These are phyloP conservation scores for Hypomecis punctinalis DNA, from an alignment of 2,888 invertebrate species.

Conservation along the genomic window DNA sequence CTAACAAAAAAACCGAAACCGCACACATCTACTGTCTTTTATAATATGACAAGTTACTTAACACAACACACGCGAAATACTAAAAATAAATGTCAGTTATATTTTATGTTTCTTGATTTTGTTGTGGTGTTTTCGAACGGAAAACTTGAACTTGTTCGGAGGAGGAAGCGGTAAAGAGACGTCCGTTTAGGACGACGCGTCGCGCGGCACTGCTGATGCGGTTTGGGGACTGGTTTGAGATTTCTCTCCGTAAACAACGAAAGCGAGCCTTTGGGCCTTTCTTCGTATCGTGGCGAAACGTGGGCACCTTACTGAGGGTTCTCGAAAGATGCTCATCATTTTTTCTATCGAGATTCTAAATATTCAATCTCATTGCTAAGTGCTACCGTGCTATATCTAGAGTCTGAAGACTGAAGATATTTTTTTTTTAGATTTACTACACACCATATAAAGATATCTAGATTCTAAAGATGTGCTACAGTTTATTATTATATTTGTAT, in stretches of 20 bases:
- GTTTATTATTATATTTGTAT: too few relatives aligned
- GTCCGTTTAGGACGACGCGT: constrained; percentile 56
- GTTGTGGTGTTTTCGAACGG: constrained; percentile 43
- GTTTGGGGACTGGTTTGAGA: constrained; percentile 70
- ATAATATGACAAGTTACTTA: constrained; percentile 3
- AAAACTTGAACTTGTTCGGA: constrained; percentile 37
- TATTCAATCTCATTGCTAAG: too few relatives aligned
- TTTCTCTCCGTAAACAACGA: constrained; percentile 84
- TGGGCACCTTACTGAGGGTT: constrained; percentile 59
- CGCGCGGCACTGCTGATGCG: constrained; percentile 59
- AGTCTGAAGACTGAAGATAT: too few relatives aligned
- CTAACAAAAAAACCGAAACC: constrained; percentile 56
- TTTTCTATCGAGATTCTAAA: too few relatives aligned
- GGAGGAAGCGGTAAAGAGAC: constrained; percentile 40
- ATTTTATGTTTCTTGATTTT: constrained; percentile 32
- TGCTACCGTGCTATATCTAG: too few relatives aligned
- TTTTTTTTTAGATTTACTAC: too few relatives aligned
- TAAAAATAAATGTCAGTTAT: constrained; percentile 26
- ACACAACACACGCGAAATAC: constrained; percentile 47
- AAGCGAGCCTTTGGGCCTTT: constrained; percentile 80
- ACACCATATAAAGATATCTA: too few relatives aligned
- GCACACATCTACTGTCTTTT: constrained; percentile 44
- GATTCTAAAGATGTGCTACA: too few relatives aligned
- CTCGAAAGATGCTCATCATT: constrained; percentile 43
- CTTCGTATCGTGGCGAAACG: constrained; percentile 75